Percentiles rank a stretch among this genome's conserved stretches.
phyloP scores from a whole-genome alignment of 35 echinoderm and acorn worm species.

The Anneissia japonica region DNA sequence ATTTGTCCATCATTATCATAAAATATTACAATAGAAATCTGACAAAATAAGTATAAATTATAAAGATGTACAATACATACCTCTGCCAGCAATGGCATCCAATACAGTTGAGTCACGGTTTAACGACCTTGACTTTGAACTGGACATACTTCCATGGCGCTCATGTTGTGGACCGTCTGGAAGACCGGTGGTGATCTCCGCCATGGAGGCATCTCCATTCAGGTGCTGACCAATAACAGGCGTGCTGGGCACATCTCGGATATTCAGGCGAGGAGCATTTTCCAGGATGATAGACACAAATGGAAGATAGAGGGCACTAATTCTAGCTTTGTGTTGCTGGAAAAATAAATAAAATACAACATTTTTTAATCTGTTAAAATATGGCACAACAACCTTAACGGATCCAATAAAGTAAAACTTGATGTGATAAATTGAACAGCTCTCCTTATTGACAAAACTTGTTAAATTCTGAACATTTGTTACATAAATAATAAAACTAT shows the following conservation, averaged over 20 bases:
- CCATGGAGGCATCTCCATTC: slow-evolving; percentile 17
- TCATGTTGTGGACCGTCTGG: slow-evolving; percentile 32
- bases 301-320: slow-evolving; percentile 83
- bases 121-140: slow-evolving; percentile 55
- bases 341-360: background rate
- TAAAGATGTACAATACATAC: slow-evolving; percentile 12
- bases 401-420: too few species aligned
- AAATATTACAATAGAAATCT: too few species aligned
- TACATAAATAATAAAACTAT: too few species aligned
- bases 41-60: background rate
- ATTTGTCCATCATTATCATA: too few species aligned
- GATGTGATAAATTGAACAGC: too few species aligned
- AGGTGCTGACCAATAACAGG: slow-evolving; percentile 9
- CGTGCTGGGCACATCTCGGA: slow-evolving; percentile 19
- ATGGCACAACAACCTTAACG: background rate
- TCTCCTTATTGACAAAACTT: too few species aligned
- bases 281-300: slow-evolving; percentile 88
- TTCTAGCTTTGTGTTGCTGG: slow-evolving; percentile 80
- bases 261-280: slow-evolving; percentile 64
- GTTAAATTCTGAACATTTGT: too few species aligned
- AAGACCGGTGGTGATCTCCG: slow-evolving; percentile 4
- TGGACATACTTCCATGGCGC: slow-evolving; percentile 54
- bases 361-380: background rate
- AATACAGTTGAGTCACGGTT: slow-evolving; percentile 73
- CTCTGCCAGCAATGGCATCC: slow-evolving; percentile 89